phyloP scores from a whole-genome alignment of 2,797 vertebrate species.

The Fistularia tabacaria region DNA sequence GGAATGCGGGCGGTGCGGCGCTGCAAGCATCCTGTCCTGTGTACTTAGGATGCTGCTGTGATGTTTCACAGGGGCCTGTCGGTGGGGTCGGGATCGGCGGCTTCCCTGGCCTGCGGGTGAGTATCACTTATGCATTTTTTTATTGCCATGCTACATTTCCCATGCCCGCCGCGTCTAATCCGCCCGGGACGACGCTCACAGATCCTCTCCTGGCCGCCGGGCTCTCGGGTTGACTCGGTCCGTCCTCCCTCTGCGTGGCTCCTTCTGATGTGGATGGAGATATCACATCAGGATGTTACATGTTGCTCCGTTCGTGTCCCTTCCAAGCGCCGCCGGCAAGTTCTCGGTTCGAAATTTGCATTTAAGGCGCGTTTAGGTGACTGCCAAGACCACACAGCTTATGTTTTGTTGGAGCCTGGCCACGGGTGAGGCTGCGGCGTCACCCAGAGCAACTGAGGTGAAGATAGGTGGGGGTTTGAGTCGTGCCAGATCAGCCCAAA shows the following conservation, averaged over 20 bases:
- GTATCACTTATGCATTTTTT: slow-evolving; percentile 51
- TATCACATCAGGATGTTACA: slow-evolving; percentile 15
- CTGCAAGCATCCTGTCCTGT: slow-evolving; percentile 40
- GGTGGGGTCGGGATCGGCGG: slow-evolving; percentile 86
- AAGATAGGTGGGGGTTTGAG: background rate
- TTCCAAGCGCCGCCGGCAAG: slow-evolving; percentile 1
- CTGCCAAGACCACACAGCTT: slow-evolving; percentile 31
- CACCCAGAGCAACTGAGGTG: slow-evolving; percentile 7
- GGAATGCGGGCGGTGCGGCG: slow-evolving; percentile 16
- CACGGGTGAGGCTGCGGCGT: slow-evolving; percentile 5
- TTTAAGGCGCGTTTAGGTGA: slow-evolving; percentile 3
- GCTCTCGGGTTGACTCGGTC: no score
- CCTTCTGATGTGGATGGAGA: no score
- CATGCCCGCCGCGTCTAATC: background rate
- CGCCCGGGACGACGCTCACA: slow-evolving; percentile 1
- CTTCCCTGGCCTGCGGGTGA: slow-evolving; percentile 93
- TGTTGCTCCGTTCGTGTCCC: background rate
- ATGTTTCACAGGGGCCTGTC: slow-evolving; percentile 82
- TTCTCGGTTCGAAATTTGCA: background rate
- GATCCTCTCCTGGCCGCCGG: slow-evolving; percentile 7
- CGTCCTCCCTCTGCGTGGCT: no score
- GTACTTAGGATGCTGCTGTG: slow-evolving; percentile 54
- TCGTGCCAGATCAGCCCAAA: no score
- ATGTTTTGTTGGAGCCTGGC: slow-evolving; percentile 16
- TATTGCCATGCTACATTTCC: slow-evolving; percentile 8